phyloP scores from a whole-genome alignment of 2,888 invertebrate species.

The Lordiphosa fenestrarum region DNA sequence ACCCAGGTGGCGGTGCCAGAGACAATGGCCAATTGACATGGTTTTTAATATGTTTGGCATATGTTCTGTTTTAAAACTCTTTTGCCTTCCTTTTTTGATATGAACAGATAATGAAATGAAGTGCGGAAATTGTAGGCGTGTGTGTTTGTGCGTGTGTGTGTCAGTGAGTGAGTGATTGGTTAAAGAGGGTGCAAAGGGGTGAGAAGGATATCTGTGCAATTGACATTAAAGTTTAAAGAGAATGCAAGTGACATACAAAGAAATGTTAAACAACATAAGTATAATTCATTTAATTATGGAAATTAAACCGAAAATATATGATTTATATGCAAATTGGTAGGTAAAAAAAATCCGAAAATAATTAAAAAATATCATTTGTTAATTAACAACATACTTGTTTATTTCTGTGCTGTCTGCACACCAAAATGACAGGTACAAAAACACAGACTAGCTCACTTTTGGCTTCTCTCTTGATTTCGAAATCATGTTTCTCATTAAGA shows the following conservation, averaged over 20 bases:
- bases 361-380: too few relatives aligned
- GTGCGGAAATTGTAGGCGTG: conserved; percentile 31
- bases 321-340: too few relatives aligned
- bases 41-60: conserved; percentile 38
- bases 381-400: too few relatives aligned
- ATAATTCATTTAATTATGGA: neutral
- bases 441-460: too few relatives aligned
- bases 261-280: neutral
- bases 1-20: conserved; percentile 24
- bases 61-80: conserved; percentile 14
- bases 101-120: conserved; percentile 40
- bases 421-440: too few relatives aligned
- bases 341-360: too few relatives aligned
- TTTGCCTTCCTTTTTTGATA: conserved; percentile 18
- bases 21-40: conserved; percentile 15
- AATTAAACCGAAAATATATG: neutral
- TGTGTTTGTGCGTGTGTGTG: neutral
- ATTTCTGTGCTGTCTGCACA: too few relatives aligned
- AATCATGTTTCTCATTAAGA: too few relatives aligned
- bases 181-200: neutral
- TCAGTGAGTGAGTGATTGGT: neutral
- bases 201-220: conserved; percentile 20
- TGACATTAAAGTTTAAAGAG: conserved; percentile 12
- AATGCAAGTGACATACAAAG: conserved; percentile 1
- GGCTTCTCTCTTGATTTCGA: too few relatives aligned